A percentile compares a stretch with the other conserved stretches of the same genome.
Conservation (phyloP, 2,797 vertebrate genomes). For the Gadopsis marmoratus region DNA sequence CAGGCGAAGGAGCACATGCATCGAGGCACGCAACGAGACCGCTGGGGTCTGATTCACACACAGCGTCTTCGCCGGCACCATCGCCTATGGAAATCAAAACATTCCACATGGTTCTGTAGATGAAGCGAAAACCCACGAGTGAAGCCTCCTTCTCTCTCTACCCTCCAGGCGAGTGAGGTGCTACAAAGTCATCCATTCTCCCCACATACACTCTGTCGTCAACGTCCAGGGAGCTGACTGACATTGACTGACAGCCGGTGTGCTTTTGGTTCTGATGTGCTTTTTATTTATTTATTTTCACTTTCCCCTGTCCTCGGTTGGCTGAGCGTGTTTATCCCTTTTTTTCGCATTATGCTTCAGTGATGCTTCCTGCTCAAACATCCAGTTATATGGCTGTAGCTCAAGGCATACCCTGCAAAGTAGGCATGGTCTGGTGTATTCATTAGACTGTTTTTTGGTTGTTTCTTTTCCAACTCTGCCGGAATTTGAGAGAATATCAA, state of each 20-base stretch:
- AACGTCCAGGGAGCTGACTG: conserved; percentile 52
- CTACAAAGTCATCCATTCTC: conserved; percentile 42
- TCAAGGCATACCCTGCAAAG: conserved; percentile 32
- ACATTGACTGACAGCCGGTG: conserved; percentile 62
- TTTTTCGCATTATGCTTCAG: conserved; percentile 32
- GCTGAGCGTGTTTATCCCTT: conserved; percentile 27
- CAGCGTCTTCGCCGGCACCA: conserved; percentile 19
- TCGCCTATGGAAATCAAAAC: conserved; percentile 68
- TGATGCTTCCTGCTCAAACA: conserved; percentile 40
- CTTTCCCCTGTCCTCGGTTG: neutral
- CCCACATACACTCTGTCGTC: conserved; percentile 14
- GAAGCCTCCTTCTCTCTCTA: conserved; percentile 46
- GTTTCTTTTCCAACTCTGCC: conserved; percentile 18
- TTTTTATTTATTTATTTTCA: conserved; percentile 18
- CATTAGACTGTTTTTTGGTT: conserved; percentile 2
- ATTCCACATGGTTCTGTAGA: conserved; percentile 57
- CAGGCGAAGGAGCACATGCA: conserved; percentile 34
- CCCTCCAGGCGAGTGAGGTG: conserved; percentile 47
- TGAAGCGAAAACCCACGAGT: conserved; percentile 61
- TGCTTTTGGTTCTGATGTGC: conserved; percentile 37
- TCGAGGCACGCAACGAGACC: conserved; percentile 22
- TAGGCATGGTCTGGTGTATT: neutral
- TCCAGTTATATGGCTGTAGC: conserved; percentile 26
- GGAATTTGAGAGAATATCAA: conserved; percentile 25
- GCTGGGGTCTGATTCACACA: conserved; percentile 32